phyloP scores from a whole-genome alignment of 2,888 invertebrate species.

The Auanema sp. region DNA sequence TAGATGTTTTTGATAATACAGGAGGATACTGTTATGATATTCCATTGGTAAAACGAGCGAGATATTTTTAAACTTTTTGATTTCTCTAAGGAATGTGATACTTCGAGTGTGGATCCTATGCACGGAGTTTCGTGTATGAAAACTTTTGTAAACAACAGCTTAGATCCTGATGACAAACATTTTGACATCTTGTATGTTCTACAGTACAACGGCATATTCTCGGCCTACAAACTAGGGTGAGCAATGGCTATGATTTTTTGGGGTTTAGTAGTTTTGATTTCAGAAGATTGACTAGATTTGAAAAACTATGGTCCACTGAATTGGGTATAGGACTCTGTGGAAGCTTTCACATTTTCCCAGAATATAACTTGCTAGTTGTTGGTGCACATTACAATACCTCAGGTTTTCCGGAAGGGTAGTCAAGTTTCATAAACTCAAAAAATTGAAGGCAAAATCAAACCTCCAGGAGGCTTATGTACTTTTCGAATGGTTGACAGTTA shows the following conservation, averaged over 20 bases:
- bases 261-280: background rate
- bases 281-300: slow-evolving; percentile 32
- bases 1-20: slow-evolving; percentile 47
- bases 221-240: slow-evolving; percentile 48
- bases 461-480: slow-evolving; percentile 32
- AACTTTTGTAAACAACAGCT: slow-evolving; percentile 23
- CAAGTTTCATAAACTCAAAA: slow-evolving; percentile 1
- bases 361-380: slow-evolving; percentile 32
- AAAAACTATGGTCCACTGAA: slow-evolving; percentile 27
- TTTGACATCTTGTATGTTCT: slow-evolving; percentile 36
- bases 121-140: slow-evolving; percentile 35
- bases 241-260: slow-evolving; percentile 1
- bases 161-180: slow-evolving; percentile 29
- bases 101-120: slow-evolving; percentile 31
- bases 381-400: slow-evolving; percentile 30
- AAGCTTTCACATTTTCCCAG: slow-evolving; percentile 27
- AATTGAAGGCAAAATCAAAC: slow-evolving; percentile 13
- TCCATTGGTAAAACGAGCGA: slow-evolving; percentile 20
- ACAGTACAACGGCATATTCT: slow-evolving; percentile 44
- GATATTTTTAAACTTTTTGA: background rate
- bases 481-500: slow-evolving; percentile 33
- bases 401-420: background rate
- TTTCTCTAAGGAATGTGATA: slow-evolving; percentile 21
- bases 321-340: slow-evolving; percentile 35
- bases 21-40: slow-evolving; percentile 48